phyloP scores from a whole-genome alignment of 2,888 invertebrate genomes.

The Ophion ventricosus region DNA sequence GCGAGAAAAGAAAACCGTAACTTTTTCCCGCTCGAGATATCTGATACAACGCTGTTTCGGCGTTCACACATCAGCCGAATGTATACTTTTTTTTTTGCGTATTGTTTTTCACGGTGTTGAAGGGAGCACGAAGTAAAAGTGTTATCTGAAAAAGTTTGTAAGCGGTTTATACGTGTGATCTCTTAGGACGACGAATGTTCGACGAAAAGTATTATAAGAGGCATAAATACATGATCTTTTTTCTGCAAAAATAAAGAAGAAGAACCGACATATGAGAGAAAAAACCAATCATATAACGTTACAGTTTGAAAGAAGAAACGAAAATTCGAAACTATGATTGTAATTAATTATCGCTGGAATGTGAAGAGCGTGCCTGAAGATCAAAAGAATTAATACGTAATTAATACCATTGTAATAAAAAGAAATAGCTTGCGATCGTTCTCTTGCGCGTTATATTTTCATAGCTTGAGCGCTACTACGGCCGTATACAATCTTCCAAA shows the following conservation, averaged over 20 bases:
- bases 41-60: background rate
- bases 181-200: slow-evolving; percentile 54
- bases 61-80: background rate
- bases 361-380: slow-evolving; percentile 44
- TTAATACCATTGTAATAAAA: slow-evolving; percentile 23
- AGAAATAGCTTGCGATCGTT: slow-evolving; percentile 36
- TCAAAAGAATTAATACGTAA: slow-evolving; percentile 34
- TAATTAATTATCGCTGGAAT: slow-evolving; percentile 34
- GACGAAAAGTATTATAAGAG: slow-evolving; percentile 61
- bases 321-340: slow-evolving; percentile 28
- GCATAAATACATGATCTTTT: slow-evolving; percentile 42
- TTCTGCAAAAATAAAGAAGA: slow-evolving; percentile 15
- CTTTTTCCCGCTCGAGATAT: slow-evolving; percentile 20
- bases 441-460: slow-evolving; percentile 57
- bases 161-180: slow-evolving; percentile 59
- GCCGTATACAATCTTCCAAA: slow-evolving; percentile 63
- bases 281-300: slow-evolving; percentile 23
- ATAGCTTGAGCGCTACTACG: slow-evolving; percentile 55
- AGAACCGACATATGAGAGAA: background rate
- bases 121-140: slow-evolving; percentile 30
- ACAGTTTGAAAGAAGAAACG: background rate
- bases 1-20: slow-evolving; percentile 15
- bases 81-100: background rate
- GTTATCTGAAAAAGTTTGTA: slow-evolving; percentile 43
- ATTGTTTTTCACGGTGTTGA: slow-evolving; percentile 26